phyloP scores from a whole-genome alignment of 2,113 vertebrate genomes.

The Ceuthmochares aereus region DNA sequence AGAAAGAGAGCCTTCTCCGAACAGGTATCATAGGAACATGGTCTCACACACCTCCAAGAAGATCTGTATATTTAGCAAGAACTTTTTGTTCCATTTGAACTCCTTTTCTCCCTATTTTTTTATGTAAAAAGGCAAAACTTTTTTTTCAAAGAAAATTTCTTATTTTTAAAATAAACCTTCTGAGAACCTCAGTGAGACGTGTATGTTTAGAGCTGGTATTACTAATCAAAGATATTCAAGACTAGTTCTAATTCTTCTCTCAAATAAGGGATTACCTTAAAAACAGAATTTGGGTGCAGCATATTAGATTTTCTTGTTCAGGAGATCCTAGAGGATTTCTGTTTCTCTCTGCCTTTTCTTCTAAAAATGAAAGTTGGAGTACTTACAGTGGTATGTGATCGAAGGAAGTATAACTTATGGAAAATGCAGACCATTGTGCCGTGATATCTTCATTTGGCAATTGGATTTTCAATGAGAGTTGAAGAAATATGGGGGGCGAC shows the following conservation, averaged over 20 bases:
- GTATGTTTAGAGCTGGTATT: neutral
- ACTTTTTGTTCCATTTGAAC: neutral
- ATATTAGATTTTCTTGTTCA: neutral
- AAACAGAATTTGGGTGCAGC: neutral
- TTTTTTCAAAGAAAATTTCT: neutral
- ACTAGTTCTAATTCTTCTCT: neutral
- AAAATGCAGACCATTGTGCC: neutral
- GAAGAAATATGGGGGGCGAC: fast-evolving
- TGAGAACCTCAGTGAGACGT: neutral
- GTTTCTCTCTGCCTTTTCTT: neutral
- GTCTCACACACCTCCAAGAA: neutral
- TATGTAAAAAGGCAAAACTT: neutral
- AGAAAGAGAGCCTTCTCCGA: neutral
- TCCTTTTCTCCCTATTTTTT: neutral
- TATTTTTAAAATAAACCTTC: neutral
- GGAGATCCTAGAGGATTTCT: neutral
- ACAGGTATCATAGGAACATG: neutral
- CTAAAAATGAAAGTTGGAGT: neutral
- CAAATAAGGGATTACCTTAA: neutral
- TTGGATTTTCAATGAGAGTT: neutral
- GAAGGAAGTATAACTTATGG: neutral
- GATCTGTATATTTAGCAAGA: neutral
- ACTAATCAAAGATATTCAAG: neutral
- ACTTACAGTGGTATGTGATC: neutral
- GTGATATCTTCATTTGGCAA: neutral